phyloP scores from a whole-genome alignment of 2,888 invertebrate genomes.

The Harpalus rufipes region DNA sequence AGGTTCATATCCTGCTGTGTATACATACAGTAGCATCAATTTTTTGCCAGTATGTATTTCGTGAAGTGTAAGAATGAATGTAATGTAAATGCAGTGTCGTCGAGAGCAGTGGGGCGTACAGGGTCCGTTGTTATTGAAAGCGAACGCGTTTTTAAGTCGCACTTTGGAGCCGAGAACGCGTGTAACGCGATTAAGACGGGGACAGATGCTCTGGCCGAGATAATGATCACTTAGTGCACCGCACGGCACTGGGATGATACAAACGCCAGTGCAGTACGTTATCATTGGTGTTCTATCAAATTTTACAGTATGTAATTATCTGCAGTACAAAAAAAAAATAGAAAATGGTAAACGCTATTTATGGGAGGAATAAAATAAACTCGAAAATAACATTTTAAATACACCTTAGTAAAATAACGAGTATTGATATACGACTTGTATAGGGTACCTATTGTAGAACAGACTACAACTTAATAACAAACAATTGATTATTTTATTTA shows the following conservation, averaged over 20 bases:
- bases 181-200: slow-evolving; percentile 72
- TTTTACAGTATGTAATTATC: too few species aligned
- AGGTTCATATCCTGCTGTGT: neutral
- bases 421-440: too few species aligned
- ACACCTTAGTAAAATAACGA: too few species aligned
- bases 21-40: neutral
- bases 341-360: too few species aligned
- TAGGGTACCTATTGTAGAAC: too few species aligned
- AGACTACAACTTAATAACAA: too few species aligned
- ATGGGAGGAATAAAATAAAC: too few species aligned
- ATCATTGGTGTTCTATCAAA: too few species aligned
- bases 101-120: slow-evolving; percentile 42
- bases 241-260: slow-evolving; percentile 58
- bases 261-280: slow-evolving; percentile 47
- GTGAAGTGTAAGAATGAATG: slow-evolving; percentile 16
- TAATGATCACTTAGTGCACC: slow-evolving; percentile 70
- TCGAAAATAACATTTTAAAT: too few species aligned
- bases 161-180: slow-evolving; percentile 72
- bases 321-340: too few species aligned
- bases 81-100: slow-evolving; percentile 43
- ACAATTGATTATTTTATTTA: too few species aligned
- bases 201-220: slow-evolving; percentile 70
- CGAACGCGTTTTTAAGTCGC: slow-evolving; percentile 70
- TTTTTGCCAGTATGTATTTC: neutral
- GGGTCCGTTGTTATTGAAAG: slow-evolving; percentile 62